Evolutionary conservation across 92 coral and sea anemone genomes (phyloP).

Genomic region (Paragorgia papillata): DNA sequence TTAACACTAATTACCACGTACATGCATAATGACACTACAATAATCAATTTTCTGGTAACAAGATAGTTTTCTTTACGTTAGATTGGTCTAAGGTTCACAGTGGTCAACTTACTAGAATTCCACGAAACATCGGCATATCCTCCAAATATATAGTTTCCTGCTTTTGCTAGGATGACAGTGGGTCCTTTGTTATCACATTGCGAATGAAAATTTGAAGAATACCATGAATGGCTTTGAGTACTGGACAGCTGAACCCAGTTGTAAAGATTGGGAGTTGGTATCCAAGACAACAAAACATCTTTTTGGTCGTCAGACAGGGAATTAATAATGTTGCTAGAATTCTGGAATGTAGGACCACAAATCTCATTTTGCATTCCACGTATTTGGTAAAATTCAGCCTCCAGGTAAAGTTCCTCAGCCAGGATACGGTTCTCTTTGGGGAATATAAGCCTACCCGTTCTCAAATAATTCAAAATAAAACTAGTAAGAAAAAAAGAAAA

Average conservation of each 20-base stretch:
- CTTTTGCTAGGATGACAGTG: slow-evolving; percentile 42
- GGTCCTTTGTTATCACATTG: slow-evolving; percentile 58
- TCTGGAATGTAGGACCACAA: slow-evolving; percentile 3
- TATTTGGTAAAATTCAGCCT: slow-evolving; percentile 75
- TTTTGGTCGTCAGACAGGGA: slow-evolving; percentile 34
- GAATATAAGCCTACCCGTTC: slow-evolving; percentile 61
- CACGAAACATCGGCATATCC: slow-evolving; percentile 59
- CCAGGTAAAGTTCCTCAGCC: slow-evolving; percentile 56
- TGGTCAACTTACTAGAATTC: slow-evolving; percentile 56
- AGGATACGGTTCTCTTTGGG: slow-evolving; percentile 54
- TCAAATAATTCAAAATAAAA: slow-evolving; percentile 64
- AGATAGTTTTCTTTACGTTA: no score
- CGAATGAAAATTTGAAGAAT: slow-evolving; percentile 44
- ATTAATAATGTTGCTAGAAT: slow-evolving; percentile 6
- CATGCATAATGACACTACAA: no score
- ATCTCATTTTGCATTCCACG: slow-evolving; percentile 57
- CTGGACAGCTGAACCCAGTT: slow-evolving; percentile 37
- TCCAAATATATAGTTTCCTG: slow-evolving; percentile 48
- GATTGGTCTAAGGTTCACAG: slow-evolving; percentile 8
- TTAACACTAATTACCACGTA: no score
- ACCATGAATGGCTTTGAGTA: slow-evolving; percentile 37
- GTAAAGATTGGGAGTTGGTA: slow-evolving; percentile 15
- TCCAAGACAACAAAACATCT: slow-evolving; percentile 43
- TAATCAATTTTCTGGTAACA: no score
- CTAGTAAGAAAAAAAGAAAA: neutral